Conservation (phyloP, 1,140 invertebrate species). For the Lethrus apterus region DNA sequence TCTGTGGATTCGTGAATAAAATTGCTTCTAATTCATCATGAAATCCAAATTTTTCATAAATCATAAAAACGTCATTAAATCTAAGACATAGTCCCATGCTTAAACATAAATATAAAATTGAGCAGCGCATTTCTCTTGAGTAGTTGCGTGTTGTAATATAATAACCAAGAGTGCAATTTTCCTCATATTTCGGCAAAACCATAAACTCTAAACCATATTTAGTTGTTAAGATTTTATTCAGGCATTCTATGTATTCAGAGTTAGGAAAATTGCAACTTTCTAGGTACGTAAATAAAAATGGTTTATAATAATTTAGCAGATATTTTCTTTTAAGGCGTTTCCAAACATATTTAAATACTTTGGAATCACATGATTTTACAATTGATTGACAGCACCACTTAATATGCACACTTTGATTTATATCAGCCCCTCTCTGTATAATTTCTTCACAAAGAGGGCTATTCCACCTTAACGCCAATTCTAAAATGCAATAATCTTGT, state of each 20-base stretch:
- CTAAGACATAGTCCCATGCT: background rate
- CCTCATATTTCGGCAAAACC: background rate
- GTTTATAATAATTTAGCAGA: background rate
- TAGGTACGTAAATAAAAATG: slow-evolving; percentile 1
- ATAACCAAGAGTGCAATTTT: background rate
- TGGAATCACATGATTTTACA: background rate
- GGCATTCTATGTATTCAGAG: slow-evolving; percentile 4
- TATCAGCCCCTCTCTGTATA: background rate
- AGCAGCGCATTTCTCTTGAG: background rate
- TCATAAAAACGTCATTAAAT: slow-evolving; percentile 4
- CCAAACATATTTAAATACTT: slow-evolving; percentile 2
- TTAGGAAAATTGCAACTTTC: background rate
- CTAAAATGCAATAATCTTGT: background rate
- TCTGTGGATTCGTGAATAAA: background rate
- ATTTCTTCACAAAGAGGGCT: no score
- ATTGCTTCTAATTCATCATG: slow-evolving; percentile 1
- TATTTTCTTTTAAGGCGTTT: background rate
- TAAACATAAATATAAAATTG: slow-evolving; percentile 4
- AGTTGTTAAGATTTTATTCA: slow-evolving; percentile 6
- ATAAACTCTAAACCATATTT: background rate
- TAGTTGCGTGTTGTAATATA: background rate
- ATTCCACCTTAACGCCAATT: no score
- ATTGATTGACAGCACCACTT: no score
- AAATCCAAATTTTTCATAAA: slow-evolving; percentile 6
- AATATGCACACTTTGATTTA: background rate